phyloP scores from a whole-genome alignment of 2,113 vertebrate species.

The Gadus chalcogrammus region DNA sequence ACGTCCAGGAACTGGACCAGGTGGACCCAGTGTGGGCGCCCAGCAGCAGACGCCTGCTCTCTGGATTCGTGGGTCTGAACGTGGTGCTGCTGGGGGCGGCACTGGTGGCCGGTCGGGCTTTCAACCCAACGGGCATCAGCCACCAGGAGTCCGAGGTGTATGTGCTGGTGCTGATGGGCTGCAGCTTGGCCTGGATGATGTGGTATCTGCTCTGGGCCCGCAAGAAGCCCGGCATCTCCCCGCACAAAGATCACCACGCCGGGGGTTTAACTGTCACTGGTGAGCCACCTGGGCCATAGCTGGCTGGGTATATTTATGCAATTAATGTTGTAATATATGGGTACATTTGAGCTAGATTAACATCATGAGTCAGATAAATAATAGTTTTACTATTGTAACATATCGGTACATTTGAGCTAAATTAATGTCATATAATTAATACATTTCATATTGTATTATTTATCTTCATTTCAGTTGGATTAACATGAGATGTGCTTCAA shows the following conservation, averaged over 20 bases:
- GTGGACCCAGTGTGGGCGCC: constrained; percentile 60
- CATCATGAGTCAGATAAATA: background rate
- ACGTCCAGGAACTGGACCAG: constrained; percentile 9
- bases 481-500: background rate
- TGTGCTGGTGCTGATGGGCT: constrained; percentile 76
- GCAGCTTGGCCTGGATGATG: constrained; percentile 77
- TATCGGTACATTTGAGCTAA: no score
- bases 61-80: constrained; percentile 84
- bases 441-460: background rate
- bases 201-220: constrained; percentile 73
- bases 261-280: constrained; percentile 77
- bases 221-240: constrained; percentile 49
- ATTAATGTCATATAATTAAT: background rate
- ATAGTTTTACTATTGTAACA: background rate
- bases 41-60: constrained; percentile 78
- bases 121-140: constrained; percentile 69
- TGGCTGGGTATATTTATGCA: background rate
- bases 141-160: constrained; percentile 74
- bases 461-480: background rate
- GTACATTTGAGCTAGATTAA: background rate
- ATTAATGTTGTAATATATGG: background rate
- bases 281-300: constrained; percentile 39
- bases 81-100: constrained; percentile 83
- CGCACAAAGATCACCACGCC: constrained; percentile 78
- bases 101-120: constrained; percentile 77